Conservation (phyloP, 2,113 vertebrate genomes). For the Haemorhous mexicanus region DNA sequence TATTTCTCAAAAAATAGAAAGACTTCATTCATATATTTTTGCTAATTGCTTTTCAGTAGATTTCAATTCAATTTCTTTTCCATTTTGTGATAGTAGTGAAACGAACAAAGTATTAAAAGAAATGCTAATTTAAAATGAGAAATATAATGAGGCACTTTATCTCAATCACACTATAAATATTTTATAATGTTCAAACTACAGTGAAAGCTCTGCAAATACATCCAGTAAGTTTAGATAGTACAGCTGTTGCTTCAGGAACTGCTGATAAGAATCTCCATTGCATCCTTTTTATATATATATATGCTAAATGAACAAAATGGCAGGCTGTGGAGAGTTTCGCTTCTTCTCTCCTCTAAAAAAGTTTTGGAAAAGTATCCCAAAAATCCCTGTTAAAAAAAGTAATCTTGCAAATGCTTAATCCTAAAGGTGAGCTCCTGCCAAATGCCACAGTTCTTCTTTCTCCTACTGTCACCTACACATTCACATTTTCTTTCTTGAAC, state of each 20-base stretch:
- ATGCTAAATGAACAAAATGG: neutral
- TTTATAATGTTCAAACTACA: neutral
- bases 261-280: neutral
- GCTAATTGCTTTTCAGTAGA: neutral
- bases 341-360: neutral
- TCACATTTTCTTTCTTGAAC: neutral
- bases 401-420: neutral
- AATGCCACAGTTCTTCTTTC: neutral
- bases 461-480: accelerated
- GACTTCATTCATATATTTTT: neutral
- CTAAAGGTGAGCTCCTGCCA: neutral
- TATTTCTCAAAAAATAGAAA: neutral
- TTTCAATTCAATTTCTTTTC: neutral
- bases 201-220: neutral
- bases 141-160: neutral
- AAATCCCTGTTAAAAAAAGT: neutral
- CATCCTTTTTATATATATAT: neutral
- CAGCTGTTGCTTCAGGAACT: neutral
- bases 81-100: neutral
- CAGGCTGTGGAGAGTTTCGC: neutral
- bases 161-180: neutral
- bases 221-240: neutral
- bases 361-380: neutral
- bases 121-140: neutral
- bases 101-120: neutral